These are phyloP conservation scores for Numida meleagris DNA, from an alignment of 2,113 vertebrate species.

Conservation along the genomic window DNA sequence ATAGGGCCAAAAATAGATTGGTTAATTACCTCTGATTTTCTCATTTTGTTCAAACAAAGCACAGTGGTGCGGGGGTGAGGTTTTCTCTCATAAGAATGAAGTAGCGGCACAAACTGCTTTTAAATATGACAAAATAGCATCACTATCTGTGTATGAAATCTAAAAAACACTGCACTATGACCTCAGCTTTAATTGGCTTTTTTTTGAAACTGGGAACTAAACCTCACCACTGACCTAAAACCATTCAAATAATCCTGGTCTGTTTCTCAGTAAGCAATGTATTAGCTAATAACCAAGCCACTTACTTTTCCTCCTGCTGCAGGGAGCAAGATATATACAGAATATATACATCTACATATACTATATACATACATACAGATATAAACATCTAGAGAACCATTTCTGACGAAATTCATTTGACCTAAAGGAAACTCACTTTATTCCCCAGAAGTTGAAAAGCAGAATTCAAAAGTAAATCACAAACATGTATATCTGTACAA, in stretches of 20 bases:
- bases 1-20: neutral
- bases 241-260: neutral
- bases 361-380: no score
- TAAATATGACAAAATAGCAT: neutral
- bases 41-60: neutral
- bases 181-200: conserved; percentile 4
- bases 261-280: neutral
- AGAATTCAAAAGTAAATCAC: neutral
- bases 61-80: neutral
- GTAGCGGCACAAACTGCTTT: neutral
- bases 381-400: neutral
- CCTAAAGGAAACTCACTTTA: neutral
- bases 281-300: neutral
- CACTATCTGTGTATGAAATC: neutral
- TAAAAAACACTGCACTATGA: neutral
- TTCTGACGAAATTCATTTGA: neutral
- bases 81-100: neutral
- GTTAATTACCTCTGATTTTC: neutral
- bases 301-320: neutral
- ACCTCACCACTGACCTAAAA: neutral
- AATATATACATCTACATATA: no score
- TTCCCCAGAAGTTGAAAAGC: neutral
- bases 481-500: neutral
- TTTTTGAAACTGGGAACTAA: neutral
- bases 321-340: neutral